Evolutionary conservation across 1,140 invertebrate species (phyloP).

Genomic region (Drosophila carrolli): DNA sequence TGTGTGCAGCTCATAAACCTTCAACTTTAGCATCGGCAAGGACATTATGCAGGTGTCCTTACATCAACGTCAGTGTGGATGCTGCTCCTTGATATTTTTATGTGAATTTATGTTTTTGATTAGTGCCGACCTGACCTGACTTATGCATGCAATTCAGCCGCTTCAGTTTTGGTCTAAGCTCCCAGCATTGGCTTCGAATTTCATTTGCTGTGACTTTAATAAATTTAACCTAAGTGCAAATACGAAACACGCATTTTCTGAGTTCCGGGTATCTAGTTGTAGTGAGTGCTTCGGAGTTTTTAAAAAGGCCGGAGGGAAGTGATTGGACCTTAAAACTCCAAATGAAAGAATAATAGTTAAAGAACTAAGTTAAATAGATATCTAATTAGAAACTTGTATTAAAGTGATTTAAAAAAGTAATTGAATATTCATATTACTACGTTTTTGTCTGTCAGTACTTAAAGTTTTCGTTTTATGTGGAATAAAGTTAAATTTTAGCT

Average conservation of each 20-base stretch:
- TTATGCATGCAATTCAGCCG: slow-evolving; percentile 66
- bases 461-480: no score
- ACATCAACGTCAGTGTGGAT: slow-evolving; percentile 35
- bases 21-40: slow-evolving; percentile 70
- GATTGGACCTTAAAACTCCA: no score
- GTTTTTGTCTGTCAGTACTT: no score
- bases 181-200: slow-evolving; percentile 41
- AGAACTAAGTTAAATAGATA: no score
- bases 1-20: slow-evolving; percentile 79
- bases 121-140: slow-evolving; percentile 68
- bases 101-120: slow-evolving; percentile 83
- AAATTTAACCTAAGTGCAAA: slow-evolving; percentile 58
- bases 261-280: not conserved
- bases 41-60: slow-evolving; percentile 69
- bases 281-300: no score
- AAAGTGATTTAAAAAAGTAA: no score
- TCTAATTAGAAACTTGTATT: no score
- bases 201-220: slow-evolving; percentile 66
- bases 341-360: no score
- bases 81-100: slow-evolving; percentile 65
- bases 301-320: no score
- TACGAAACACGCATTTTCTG: not conserved
- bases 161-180: slow-evolving; percentile 24
- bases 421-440: no score
- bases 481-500: no score